Conservation (phyloP, 92 coral and sea anemone species). For the Palythoa grandiflora region DNA sequence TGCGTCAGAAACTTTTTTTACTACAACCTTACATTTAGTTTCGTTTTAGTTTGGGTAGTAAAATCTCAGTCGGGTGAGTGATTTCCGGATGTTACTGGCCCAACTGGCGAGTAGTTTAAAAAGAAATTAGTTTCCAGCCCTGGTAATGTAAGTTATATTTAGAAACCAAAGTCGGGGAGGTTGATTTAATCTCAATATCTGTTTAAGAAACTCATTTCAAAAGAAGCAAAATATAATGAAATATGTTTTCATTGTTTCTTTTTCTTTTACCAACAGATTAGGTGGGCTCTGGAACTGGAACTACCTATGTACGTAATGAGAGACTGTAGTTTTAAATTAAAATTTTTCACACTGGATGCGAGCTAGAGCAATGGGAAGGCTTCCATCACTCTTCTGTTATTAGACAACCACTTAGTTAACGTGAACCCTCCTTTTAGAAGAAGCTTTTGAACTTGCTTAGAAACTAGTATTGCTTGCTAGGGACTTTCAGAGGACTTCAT, state of each 20-base stretch:
- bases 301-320: conserved; percentile 90
- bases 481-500: conserved; percentile 64
- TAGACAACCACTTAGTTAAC: conserved; percentile 75
- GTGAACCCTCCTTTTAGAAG: conserved; percentile 69
- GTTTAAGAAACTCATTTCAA: neutral
- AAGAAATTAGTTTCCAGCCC: too few species aligned
- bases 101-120: too few species aligned
- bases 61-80: too few species aligned
- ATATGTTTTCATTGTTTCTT: neutral
- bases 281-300: conserved; percentile 35
- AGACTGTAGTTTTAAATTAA: neutral
- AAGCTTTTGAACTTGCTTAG: conserved; percentile 61
- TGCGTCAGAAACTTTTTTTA: too few species aligned
- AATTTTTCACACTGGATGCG: conserved; percentile 1
- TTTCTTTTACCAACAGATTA: neutral
- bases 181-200: too few species aligned
- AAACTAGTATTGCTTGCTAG: conserved; percentile 51
- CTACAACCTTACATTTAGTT: too few species aligned
- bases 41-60: too few species aligned
- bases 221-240: neutral
- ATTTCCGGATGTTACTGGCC: too few species aligned
- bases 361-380: conserved; percentile 68
- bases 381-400: conserved; percentile 52
- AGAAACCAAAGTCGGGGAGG: too few species aligned
- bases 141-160: too few species aligned